These are phyloP conservation scores for Dimorphilus gyrociliatus DNA, from an alignment of 2,888 invertebrate genomes.

Conservation along the genomic window DNA sequence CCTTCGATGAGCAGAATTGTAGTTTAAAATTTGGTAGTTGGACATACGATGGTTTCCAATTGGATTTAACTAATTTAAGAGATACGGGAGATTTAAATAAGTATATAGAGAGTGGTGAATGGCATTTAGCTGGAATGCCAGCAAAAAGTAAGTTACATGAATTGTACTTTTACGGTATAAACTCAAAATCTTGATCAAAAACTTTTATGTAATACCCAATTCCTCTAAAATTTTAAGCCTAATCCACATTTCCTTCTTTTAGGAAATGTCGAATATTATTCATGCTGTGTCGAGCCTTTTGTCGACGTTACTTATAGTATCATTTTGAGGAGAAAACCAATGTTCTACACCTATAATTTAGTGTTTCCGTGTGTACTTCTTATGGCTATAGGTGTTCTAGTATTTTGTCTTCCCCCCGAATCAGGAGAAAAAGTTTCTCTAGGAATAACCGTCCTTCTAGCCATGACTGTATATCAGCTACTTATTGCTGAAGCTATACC, in stretches of 20 bases:
- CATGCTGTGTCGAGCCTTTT: constrained; percentile 12
- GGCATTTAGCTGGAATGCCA: constrained; percentile 9
- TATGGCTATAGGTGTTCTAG: constrained; percentile 15
- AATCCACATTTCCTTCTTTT: too few species aligned
- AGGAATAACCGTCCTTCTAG: constrained; percentile 23
- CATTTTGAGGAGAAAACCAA: constrained; percentile 11
- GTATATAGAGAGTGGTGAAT: constrained; percentile 10
- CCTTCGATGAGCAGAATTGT: constrained; percentile 85
- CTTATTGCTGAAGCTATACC: constrained; percentile 28
- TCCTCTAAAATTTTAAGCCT: too few species aligned
- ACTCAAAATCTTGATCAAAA: too few species aligned
- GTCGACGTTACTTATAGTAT: constrained; percentile 12
- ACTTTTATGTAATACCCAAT: too few species aligned
- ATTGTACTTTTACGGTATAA: too few species aligned
- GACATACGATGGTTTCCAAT: constrained; percentile 48
- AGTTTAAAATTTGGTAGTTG: constrained; percentile 97
- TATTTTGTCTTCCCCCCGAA: constrained; percentile 21
- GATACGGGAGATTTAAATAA: constrained; percentile 9
- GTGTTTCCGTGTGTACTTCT: constrained; percentile 22
- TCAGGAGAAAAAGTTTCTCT: constrained; percentile 25
- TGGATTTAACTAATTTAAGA: constrained; percentile 17
- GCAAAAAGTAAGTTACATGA: too few species aligned
- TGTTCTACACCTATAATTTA: constrained; percentile 21
- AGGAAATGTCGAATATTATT: constrained; percentile 11
- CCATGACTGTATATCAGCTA: constrained; percentile 26